These are phyloP conservation scores for Parauchenoglanis punctatus DNA, from an alignment of 2,797 vertebrate genomes.

Conservation along the genomic window DNA sequence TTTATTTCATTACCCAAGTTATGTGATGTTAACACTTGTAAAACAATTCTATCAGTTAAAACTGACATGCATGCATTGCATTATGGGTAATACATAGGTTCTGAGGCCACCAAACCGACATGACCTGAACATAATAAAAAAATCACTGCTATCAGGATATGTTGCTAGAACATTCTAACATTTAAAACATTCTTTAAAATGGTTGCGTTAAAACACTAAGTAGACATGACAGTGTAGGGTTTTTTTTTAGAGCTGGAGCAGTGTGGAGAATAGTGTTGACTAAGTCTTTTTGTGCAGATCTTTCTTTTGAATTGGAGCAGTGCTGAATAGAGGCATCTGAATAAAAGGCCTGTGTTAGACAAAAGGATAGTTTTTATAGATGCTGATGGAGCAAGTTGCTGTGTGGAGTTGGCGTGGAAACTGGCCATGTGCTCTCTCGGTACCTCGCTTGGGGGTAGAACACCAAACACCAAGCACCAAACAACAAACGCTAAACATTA, in stretches of 20 bases:
- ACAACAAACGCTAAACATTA: background rate
- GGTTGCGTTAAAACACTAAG: background rate
- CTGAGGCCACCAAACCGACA: background rate
- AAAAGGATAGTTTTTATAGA: constrained; percentile 59
- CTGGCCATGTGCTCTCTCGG: constrained; percentile 39
- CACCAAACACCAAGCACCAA: background rate
- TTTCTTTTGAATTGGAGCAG: constrained; percentile 54
- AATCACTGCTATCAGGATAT: background rate
- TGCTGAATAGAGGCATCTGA: constrained; percentile 55
- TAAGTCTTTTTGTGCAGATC: constrained; percentile 56
- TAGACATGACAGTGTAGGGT: constrained; percentile 35
- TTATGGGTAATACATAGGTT: background rate
- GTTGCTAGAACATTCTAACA: background rate
- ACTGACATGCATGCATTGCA: background rate
- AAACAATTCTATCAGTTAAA: background rate
- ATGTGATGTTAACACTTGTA: background rate
- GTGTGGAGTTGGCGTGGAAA: constrained; percentile 55
- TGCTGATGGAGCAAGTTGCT: constrained; percentile 58
- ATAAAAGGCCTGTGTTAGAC: constrained; percentile 59
- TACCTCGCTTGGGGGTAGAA: constrained; percentile 29
- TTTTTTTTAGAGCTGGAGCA: constrained; percentile 27
- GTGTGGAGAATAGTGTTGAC: constrained; percentile 50
- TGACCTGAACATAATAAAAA: background rate
- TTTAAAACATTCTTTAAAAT: background rate
- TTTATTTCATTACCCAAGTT: background rate